These are phyloP conservation scores for Eulemur mongoz DNA, from an alignment of 2,797 vertebrate genomes.

Conservation along the genomic window DNA sequence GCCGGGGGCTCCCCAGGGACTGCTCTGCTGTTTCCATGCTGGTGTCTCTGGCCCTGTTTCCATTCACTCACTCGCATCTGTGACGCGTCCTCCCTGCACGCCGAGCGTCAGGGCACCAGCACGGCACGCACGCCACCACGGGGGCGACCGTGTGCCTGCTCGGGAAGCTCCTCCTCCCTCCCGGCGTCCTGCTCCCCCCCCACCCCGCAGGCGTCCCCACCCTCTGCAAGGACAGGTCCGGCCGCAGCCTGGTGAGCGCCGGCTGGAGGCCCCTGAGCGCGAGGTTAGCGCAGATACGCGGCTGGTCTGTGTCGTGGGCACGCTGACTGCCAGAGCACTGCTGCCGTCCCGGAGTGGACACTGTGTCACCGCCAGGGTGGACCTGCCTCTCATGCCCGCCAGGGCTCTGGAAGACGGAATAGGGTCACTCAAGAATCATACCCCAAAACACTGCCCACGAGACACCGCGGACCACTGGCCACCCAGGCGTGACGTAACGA, in stretches of 20 bases:
- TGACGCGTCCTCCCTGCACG: rapidly evolving
- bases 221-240: background rate
- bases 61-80: background rate
- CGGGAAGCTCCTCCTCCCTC: background rate
- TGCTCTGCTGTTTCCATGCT: background rate
- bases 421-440: background rate
- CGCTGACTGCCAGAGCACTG: too few relatives aligned
- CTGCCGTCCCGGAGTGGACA: rapidly evolving
- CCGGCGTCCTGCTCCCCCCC: background rate
- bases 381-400: background rate
- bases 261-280: background rate
- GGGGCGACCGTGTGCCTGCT: too few relatives aligned
- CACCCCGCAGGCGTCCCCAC: background rate
- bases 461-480: background rate
- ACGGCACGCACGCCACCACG: too few relatives aligned
- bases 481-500: background rate
- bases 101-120: too few relatives aligned
- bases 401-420: background rate
- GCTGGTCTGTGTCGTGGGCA: background rate
- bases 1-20: background rate
- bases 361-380: rapidly evolving
- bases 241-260: background rate
- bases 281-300: too few relatives aligned
- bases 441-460: background rate
- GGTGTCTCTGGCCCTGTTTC: background rate